Evolutionary conservation across 2,113 vertebrate genomes (phyloP).

Genomic region (Microcebus jonahi): DNA sequence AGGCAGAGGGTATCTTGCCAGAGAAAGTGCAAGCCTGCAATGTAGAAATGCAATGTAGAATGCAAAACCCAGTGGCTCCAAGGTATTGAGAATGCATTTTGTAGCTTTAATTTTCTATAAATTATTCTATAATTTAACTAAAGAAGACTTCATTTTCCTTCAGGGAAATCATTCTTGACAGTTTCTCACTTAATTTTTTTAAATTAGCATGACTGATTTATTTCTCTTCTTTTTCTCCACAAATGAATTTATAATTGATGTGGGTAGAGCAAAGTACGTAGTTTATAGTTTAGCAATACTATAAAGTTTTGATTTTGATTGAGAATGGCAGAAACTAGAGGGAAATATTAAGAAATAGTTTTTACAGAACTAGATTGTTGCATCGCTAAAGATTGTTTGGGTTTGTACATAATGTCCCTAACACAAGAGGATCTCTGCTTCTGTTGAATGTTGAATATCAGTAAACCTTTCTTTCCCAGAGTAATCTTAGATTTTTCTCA

Average conservation of each 20-base stretch:
- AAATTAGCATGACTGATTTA: constrained; percentile 66
- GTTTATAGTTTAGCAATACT: constrained; percentile 43
- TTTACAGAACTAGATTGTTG: constrained; percentile 20
- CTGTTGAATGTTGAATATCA: background rate
- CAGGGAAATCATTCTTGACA: constrained; percentile 26
- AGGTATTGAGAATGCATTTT: constrained; percentile 37
- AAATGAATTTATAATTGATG: constrained; percentile 71
- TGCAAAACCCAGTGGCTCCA: background rate
- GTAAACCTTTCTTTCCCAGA: background rate
- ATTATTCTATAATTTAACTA: constrained; percentile 47
- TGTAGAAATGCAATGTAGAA: background rate
- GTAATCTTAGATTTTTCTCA: constrained; percentile 10
- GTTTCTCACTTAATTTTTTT: constrained; percentile 53
- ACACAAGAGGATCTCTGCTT: background rate
- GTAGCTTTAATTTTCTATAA: constrained; percentile 59
- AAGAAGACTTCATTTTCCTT: constrained; percentile 59
- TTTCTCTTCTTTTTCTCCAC: constrained; percentile 25
- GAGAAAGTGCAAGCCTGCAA: background rate
- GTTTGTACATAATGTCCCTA: background rate
- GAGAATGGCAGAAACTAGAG: background rate
- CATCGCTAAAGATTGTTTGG: background rate
- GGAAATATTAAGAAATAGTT: constrained; percentile 27
- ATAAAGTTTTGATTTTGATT: constrained; percentile 57
- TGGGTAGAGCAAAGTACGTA: constrained; percentile 46
- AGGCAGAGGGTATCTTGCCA: background rate